Evolutionary conservation across 2,888 invertebrate species (phyloP), one percentile per base, ranked within the genome.

Genomic region (Drosophila borborema): DNA sequence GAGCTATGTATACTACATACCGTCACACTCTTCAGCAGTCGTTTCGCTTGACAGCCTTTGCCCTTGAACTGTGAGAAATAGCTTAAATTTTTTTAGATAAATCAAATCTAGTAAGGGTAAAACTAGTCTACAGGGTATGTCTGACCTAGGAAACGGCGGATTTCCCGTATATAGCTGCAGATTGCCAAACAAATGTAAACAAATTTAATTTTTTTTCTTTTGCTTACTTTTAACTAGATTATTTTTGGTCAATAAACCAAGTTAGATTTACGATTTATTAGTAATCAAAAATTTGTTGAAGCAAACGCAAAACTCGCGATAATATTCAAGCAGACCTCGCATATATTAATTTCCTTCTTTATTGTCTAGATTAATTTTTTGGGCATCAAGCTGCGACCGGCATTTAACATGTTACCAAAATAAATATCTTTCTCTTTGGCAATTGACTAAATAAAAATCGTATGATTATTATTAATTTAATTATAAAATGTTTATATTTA

Each of bases 61-160:
- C 49, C 49, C 49, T 51, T 51, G 49, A 51, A 51, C 49, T 51
- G 49, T 51, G 49, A 51, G 49, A 51, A 51, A 34, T 51, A n/a
- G 31, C 8, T 46, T 2, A 20, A 20, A 20, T 28, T 2, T 28
- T 28, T 9, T 46, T 18, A 34, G 12, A 51, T 51, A 51, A 51
- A 51, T 51, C 49, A 51, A 34, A 34, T 7, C n/a, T 18, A n/a
- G 49, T 51, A 18, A 18, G 18, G 49, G 49, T 51, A 51, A 34
- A 18, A 12, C 49, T 18, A 34, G 34, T 51, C 34, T 51, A 31
- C n/a, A n/a, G 31, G n/a, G 31, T n/a, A 7, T 31, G n/a, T 49
- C 10, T 49, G 49, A 49, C 49, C 49, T 49, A 49, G 31, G 49
- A 10, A 49, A 9, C 10, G 2, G n/a, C 31, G 48, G 48, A 49